Evolutionary conservation across 2,888 invertebrate species (phyloP).

Genomic region (Agriopis leucophaearia): DNA sequence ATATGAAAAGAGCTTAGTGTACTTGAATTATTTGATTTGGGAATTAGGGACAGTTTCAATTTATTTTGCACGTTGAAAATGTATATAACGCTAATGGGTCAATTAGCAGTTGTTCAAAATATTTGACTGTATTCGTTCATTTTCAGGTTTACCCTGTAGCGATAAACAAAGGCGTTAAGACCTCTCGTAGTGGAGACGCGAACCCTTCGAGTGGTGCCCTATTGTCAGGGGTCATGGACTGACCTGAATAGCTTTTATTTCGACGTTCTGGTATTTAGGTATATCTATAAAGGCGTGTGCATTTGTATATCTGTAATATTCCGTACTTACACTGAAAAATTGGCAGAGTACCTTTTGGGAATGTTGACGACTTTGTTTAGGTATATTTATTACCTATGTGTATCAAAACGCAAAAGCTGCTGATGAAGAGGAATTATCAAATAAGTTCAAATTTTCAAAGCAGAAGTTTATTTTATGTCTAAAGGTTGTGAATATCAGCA

Average conservation of each 20-base stretch:
- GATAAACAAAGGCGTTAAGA: slow-evolving; percentile 39
- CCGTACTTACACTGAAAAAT: background rate
- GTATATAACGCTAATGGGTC: background rate
- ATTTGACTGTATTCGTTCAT: slow-evolving; percentile 19
- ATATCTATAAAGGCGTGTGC: slow-evolving; percentile 3
- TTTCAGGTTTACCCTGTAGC: slow-evolving; percentile 30
- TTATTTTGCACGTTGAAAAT: no score
- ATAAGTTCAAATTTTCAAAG: background rate
- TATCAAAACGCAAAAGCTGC: background rate
- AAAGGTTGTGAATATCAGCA: no score
- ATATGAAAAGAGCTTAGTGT: slow-evolving; percentile 9
- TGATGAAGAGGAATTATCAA: background rate
- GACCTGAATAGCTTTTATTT: slow-evolving; percentile 44
- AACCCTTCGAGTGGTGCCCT: slow-evolving; percentile 51
- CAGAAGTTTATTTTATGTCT: background rate
- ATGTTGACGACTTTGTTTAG: no score
- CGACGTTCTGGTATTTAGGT: slow-evolving; percentile 22
- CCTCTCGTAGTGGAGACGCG: slow-evolving; percentile 37
- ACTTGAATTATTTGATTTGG: slow-evolving; percentile 3
- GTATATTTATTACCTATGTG: no score
- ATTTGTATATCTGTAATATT: background rate
- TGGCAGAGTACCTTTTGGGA: background rate
- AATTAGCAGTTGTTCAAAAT: background rate
- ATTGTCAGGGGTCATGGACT: slow-evolving; percentile 48
- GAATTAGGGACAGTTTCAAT: background rate